Percentiles rank a stretch among this genome's conserved stretches.
phyloP scores from a whole-genome alignment of 2,113 vertebrate species.

The Passer montanus region DNA sequence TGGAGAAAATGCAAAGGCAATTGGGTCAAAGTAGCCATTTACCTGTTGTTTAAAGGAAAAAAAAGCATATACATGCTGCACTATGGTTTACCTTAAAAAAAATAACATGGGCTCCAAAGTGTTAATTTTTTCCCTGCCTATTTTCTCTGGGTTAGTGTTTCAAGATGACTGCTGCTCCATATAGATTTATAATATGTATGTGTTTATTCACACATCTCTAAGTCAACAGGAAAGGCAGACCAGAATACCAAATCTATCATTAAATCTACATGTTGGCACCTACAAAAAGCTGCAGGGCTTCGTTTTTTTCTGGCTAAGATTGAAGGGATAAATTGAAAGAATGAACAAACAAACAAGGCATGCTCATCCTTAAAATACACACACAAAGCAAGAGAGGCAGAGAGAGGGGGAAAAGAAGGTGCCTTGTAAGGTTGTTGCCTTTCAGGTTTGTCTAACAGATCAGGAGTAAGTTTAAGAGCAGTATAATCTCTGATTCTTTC shows the following conservation, averaged over 20 bases:
- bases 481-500: neutral
- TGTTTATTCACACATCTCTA: slow-evolving; percentile 7
- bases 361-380: neutral
- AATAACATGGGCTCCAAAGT: neutral
- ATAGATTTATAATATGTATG: neutral
- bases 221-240: slow-evolving; percentile 10
- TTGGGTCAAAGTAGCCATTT: slow-evolving; percentile 8
- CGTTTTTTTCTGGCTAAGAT: neutral
- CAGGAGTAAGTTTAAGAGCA: neutral
- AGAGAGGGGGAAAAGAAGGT: rapidly evolving
- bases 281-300: neutral
- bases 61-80: neutral
- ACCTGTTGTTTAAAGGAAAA: neutral
- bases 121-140: neutral
- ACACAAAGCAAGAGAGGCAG: neutral
- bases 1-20: slow-evolving; percentile 14
- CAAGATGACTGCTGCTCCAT: neutral
- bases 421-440: neutral
- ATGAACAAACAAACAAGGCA: neutral
- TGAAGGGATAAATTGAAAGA: neutral
- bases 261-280: neutral
- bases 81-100: neutral
- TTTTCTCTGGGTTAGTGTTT: neutral
- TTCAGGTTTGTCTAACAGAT: neutral
- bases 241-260: slow-evolving; percentile 36